phyloP scores from a whole-genome alignment of 2,113 vertebrate genomes.

The Hiodon alosoides region DNA sequence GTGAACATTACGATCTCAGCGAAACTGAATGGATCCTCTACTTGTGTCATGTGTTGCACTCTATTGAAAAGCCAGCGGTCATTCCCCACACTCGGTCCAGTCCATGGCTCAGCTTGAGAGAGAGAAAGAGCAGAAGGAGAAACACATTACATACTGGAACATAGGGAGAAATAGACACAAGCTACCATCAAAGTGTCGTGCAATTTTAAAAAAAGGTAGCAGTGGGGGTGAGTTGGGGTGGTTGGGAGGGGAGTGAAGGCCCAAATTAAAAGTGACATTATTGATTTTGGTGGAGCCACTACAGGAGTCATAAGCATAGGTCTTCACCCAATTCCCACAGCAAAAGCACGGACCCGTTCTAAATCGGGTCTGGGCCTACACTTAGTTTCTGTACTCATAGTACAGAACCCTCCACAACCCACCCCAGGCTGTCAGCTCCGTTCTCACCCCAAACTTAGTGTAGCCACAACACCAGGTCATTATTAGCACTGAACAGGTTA shows the following conservation, averaged over 20 bases:
- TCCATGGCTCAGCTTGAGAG: conserved; percentile 7
- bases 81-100: not conserved
- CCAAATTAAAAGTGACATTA: conserved; percentile 14
- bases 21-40: conserved; percentile 5
- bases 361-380: too few species aligned
- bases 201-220: not conserved
- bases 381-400: conserved; percentile 35
- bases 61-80: not conserved
- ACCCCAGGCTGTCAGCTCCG: too few species aligned
- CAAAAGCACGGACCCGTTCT: too few species aligned
- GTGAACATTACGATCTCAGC: too few species aligned
- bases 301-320: not conserved
- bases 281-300: not conserved
- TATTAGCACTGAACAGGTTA: conserved; percentile 37
- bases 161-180: not conserved
- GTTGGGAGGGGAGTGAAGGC: conserved; percentile 1
- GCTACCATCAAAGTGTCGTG: conserved; percentile 8
- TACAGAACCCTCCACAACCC: conserved; percentile 48
- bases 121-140: not conserved
- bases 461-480: conserved; percentile 50
- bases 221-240: not conserved
- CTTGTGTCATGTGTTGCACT: not conserved
- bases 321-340: conserved; percentile 12
- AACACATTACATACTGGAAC: not conserved
- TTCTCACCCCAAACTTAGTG: conserved; percentile 54